These are phyloP conservation scores for Mechanitis mazaeus DNA, from an alignment of 2,888 invertebrate species.

Conservation along the genomic window DNA sequence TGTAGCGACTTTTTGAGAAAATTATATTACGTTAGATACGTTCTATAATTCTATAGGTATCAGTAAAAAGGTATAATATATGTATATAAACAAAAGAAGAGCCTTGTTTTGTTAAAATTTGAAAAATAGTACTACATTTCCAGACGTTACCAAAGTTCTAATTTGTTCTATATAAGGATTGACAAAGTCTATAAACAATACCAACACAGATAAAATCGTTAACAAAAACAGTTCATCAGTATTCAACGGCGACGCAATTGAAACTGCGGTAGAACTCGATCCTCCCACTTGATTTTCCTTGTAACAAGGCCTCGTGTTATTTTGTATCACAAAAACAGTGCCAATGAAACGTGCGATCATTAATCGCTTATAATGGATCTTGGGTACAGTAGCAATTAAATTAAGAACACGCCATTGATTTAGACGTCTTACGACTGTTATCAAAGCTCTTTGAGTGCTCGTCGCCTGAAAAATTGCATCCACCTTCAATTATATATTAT, in stretches of 20 bases:
- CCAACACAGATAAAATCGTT: slow-evolving; percentile 46
- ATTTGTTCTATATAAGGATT: no score
- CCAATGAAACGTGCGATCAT: slow-evolving; percentile 71
- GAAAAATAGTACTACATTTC: no score
- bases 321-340: slow-evolving; percentile 77
- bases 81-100: no score
- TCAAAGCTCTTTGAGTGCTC: slow-evolving; percentile 22
- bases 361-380: slow-evolving; percentile 71
- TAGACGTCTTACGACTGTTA: slow-evolving; percentile 45
- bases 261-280: slow-evolving; percentile 69
- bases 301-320: slow-evolving; percentile 72
- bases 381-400: slow-evolving; percentile 61
- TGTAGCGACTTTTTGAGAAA: no score
- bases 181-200: no score
- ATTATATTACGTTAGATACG: no score
- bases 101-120: no score
- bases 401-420: slow-evolving; percentile 70
- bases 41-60: no score
- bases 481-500: background rate
- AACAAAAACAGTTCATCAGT: slow-evolving; percentile 70
- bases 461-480: slow-evolving; percentile 10
- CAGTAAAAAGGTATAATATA: no score
- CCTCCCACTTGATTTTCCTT: slow-evolving; percentile 74
- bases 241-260: slow-evolving; percentile 73
- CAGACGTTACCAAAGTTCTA: no score